Evolutionary conservation across 1,140 invertebrate species (phyloP).

Genomic region (Gonioctena quinquepunctata): DNA sequence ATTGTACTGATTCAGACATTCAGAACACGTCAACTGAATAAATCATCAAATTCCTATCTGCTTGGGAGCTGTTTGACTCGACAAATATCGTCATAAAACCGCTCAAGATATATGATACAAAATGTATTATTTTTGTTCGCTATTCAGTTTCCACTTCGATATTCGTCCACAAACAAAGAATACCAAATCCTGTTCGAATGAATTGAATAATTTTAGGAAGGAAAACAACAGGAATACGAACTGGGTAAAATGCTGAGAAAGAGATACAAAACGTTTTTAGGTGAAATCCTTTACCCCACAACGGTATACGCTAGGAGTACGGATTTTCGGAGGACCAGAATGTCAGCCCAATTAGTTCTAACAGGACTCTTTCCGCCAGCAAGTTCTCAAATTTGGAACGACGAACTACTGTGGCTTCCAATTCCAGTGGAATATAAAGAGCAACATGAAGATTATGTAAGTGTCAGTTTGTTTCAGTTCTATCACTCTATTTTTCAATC

Average conservation of each 20-base stretch:
- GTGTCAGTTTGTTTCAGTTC: too few relatives aligned
- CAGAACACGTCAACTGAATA: too few relatives aligned
- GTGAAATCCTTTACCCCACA: slow-evolving; percentile 62
- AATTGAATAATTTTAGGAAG: slow-evolving; percentile 40
- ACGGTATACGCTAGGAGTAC: slow-evolving; percentile 39
- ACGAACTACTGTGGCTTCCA: slow-evolving; percentile 59
- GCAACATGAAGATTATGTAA: slow-evolving; percentile 58
- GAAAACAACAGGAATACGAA: slow-evolving; percentile 62
- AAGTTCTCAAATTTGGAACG: slow-evolving; percentile 56
- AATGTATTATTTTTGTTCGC: too few relatives aligned
- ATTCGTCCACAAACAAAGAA: too few relatives aligned
- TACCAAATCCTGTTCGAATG: too few relatives aligned
- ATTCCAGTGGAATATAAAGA: slow-evolving; percentile 59
- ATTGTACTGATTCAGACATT: too few relatives aligned
- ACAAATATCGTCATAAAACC: too few relatives aligned
- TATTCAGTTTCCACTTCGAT: too few relatives aligned
- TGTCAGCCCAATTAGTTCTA: slow-evolving; percentile 61
- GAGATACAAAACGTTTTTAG: slow-evolving; percentile 66
- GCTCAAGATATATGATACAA: too few relatives aligned
- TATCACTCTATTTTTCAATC: too few relatives aligned
- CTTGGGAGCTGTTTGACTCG: too few relatives aligned
- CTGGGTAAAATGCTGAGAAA: slow-evolving; percentile 65
- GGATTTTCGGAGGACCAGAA: slow-evolving; percentile 64
- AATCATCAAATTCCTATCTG: too few relatives aligned
- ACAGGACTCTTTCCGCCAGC: slow-evolving; percentile 58